These are phyloP conservation scores for Myrmophylax atrothorax DNA, from an alignment of 2,113 vertebrate genomes.

Conservation along the genomic window DNA sequence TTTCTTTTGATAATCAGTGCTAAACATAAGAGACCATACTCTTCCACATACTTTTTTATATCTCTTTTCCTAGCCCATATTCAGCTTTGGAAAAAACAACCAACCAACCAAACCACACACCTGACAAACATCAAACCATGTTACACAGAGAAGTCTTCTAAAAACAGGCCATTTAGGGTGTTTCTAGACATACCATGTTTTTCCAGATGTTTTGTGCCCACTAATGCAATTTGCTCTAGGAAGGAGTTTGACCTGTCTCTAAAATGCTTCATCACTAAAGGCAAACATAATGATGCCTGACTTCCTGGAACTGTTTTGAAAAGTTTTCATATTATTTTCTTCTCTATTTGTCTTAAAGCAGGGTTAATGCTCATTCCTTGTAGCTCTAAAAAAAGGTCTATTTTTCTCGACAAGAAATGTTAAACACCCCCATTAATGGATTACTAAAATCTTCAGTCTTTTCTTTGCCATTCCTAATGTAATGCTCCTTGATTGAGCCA, in stretches of 20 bases:
- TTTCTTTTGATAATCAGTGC: neutral
- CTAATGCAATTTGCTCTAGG: neutral
- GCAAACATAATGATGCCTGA: conserved; percentile 42
- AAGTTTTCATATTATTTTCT: neutral
- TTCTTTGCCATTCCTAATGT: neutral
- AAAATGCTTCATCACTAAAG: conserved; percentile 58
- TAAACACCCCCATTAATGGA: conserved; percentile 3
- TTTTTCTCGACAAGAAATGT: conserved; percentile 26
- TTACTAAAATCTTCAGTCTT: conserved; percentile 3
- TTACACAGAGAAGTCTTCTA: conserved; percentile 48
- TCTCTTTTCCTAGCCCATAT: neutral
- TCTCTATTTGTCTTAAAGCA: neutral
- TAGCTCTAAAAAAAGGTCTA: neutral
- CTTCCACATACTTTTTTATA: neutral
- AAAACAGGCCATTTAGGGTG: conserved; percentile 29
- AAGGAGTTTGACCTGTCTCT: conserved; percentile 53
- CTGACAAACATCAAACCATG: conserved; percentile 17
- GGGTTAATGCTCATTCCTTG: neutral
- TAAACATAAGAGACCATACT: neutral
- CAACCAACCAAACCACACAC: neutral
- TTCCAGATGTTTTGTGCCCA: conserved; percentile 65
- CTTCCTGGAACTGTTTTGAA: conserved; percentile 43
- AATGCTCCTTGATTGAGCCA: neutral
- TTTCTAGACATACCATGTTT: conserved; percentile 57
- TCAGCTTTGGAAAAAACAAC: neutral